Evolutionary conservation across 2,797 vertebrate species (phyloP).

Genomic region (Dromococcyx pavoninus): DNA sequence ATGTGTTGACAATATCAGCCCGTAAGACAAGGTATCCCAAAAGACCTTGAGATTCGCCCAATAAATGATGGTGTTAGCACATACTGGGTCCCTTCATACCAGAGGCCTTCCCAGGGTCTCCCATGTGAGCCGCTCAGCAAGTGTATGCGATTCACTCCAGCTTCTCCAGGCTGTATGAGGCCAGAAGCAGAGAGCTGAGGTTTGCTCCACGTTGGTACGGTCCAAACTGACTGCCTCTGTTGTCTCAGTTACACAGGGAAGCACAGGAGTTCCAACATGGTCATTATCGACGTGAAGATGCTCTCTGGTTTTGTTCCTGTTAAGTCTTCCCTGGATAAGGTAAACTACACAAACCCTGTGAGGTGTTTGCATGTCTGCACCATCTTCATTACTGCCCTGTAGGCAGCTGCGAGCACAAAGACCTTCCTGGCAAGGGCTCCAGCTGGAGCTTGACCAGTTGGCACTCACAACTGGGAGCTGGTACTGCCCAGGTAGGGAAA

Average conservation of each 20-base stretch:
- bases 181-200: background rate
- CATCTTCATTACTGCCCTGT: background rate
- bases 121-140: background rate
- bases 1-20: background rate
- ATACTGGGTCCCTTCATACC: background rate
- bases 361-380: background rate
- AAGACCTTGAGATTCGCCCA: background rate
- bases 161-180: accelerated
- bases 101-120: background rate
- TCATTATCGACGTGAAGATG: constrained; percentile 74
- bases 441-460: background rate
- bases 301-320: constrained; percentile 68
- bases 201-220: background rate
- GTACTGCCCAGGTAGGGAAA: background rate
- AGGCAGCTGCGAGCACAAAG: background rate
- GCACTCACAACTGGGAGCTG: background rate
- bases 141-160: background rate
- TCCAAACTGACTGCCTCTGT: background rate
- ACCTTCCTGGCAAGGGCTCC: background rate
- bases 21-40: background rate
- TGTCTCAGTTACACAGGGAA: constrained; percentile 65
- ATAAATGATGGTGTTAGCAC: background rate
- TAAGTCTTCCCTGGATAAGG: constrained; percentile 63
- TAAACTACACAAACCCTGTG: background rate
- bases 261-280: constrained; percentile 64